Base-by-base conservation (phyloP, 2,888 invertebrate genomes). In the Drosophila quasianomalipes region DNA sequence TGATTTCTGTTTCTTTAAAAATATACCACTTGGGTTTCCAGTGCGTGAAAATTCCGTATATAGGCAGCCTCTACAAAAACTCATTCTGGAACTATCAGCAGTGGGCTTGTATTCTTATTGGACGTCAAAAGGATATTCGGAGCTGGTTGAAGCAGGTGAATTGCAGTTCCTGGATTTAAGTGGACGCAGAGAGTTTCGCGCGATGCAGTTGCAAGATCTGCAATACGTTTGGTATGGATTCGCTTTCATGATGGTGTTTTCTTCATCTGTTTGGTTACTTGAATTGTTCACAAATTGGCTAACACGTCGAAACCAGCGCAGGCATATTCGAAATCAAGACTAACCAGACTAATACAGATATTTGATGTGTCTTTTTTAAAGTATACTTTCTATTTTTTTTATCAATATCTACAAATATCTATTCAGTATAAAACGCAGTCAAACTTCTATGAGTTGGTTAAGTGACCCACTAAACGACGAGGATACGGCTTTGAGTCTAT, bases 11-110 rank as follows among this genome's bases (percentile, higher is more conserved):
- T 79, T 92, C 26, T 87, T 74, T n/a, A 74, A 82, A 22, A 86
- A 87, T 54, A 44, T 91, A 9, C 92, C 92, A 0, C 65, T 91
- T 5, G 70, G 80, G 2, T 92, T 92, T 70, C 92, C 92, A 0
- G 44, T 92, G 2, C 80, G 89, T 0, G 90, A 91, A 51, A 92
- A 92, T 58, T 91, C 92, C 0, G 81, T 92, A 12, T 92, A 82
- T 44, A 75, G 62, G 66, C 64, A 82, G 4, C 76, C 82, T 0
- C n/a, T 92, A 14, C 64, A 83, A 12, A 58, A 61, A 3, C 61
- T 91, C 0, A 92, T 92, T 14, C 22, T 92, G 72, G 81, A 91
- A 26, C 47, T 83, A 6, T 64, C 76, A 2, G 86, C 79, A 2
- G 63, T 80, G 3, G 92, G 93, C 1, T 47, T 92, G 0, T 55